Conservation (phyloP, 2,113 vertebrate species). For the Scophthalmus maximus region DNA sequence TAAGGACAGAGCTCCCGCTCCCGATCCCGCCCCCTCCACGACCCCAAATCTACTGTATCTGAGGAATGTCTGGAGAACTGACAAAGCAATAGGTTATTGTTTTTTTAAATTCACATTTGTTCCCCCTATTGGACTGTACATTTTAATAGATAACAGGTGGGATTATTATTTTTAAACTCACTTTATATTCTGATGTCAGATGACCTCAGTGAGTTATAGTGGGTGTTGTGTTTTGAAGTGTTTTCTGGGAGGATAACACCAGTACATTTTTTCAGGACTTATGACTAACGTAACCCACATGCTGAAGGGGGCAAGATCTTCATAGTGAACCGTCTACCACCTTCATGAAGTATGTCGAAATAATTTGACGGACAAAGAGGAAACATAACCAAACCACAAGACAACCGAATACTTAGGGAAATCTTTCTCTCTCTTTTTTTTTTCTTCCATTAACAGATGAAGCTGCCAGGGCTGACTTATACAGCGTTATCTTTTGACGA, state of each 20-base stretch:
- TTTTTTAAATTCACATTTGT: background rate
- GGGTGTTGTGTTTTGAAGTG: slow-evolving; percentile 1
- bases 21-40: background rate
- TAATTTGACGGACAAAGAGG: background rate
- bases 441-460: background rate
- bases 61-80: background rate
- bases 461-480: background rate
- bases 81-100: background rate
- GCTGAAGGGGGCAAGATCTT: background rate
- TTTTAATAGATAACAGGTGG: slow-evolving; percentile 10
- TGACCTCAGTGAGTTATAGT: background rate
- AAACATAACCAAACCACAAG: background rate
- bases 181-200: background rate
- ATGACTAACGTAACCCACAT: slow-evolving; percentile 4
- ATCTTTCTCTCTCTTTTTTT: background rate
- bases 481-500: background rate
- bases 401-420: background rate
- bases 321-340: background rate
- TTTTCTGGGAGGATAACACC: background rate
- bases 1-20: slow-evolving; percentile 6
- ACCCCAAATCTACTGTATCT: background rate
- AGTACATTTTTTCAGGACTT: slow-evolving; percentile 19
- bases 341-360: background rate
- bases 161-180: background rate
- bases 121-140: background rate